Evolutionary conservation across 2,797 vertebrate genomes (phyloP), one percentile per base, ranked within the genome.

Genomic region (Cossypha niveicapilla): DNA sequence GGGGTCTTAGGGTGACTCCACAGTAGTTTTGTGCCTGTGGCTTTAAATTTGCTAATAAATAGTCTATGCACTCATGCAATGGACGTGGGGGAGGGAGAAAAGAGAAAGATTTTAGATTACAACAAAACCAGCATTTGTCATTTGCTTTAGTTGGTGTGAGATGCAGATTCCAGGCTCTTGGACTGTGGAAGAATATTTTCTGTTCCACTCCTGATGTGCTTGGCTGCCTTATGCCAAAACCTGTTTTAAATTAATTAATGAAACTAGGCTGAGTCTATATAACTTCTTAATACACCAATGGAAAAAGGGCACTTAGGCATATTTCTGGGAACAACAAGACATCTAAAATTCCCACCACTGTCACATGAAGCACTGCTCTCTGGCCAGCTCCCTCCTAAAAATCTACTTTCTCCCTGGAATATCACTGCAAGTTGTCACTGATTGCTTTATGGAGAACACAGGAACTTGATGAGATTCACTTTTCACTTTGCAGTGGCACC

Each of bases 31-130:
- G 53, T 71, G 77, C 42, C 57, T 88, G 67, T 84, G 67, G 67
- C 90, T 90, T 95, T 95, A 82, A 93, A 85, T 93, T 71, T 63
- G 47, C 54, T 92, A 61, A 79, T 67, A 92, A 88, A 80, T 25
- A 71, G 71, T 48, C 67, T 45, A 5, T 86, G 57, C 30, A 78
- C 19, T 86, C 70, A 54, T 5, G 11, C 51, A 0, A 58, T 80
- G 79, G 58, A 75, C 2, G 10, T 48, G 28, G 41, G 68, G 65
- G 62, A 94, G 72, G 79, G 53, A 70, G 27, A 75, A 30, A 53
- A 77, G 34, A 60, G 35, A 81, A 90, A 75, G 18, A 93, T 86
- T 93, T 92, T 63, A 41, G 80, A 85, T 74, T 71, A 82, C 67
- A 90, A 74, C 57, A 85, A 76, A 68, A 82, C 50, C 63, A 91